These are phyloP conservation scores for Rhagonycha lutea DNA, from an alignment of 2,888 invertebrate species.

Conservation along the genomic window DNA sequence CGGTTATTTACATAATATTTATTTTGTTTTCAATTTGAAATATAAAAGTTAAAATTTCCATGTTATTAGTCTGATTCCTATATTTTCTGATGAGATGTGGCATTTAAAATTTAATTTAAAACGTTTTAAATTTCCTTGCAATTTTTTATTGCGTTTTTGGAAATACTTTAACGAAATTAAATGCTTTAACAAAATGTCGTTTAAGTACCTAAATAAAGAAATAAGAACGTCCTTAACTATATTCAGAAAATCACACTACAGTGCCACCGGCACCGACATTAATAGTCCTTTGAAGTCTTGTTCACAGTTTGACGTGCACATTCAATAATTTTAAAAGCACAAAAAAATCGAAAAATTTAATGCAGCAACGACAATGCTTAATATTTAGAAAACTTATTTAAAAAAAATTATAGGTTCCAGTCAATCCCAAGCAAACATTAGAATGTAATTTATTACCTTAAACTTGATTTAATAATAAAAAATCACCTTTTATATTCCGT, in stretches of 20 bases:
- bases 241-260: neutral
- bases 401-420: neutral
- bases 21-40: neutral
- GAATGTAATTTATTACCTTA: neutral
- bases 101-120: too few relatives aligned
- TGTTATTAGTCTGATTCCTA: neutral
- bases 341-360: neutral
- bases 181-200: neutral
- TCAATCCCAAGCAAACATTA: neutral
- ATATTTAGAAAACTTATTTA: neutral
- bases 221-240: neutral
- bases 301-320: neutral
- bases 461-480: neutral
- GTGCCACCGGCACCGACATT: neutral
- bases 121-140: neutral
- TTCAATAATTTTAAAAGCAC: neutral
- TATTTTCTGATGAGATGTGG: too few relatives aligned
- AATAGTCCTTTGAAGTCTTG: neutral
- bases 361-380: neutral
- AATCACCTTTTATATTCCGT: neutral
- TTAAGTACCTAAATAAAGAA: neutral
- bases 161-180: neutral
- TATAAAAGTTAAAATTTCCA: neutral
- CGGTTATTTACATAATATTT: neutral
- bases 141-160: neutral